These are phyloP conservation scores for Calyptommatus sinebrachiatus DNA, from an alignment of 2,113 vertebrate genomes.

Conservation along the genomic window DNA sequence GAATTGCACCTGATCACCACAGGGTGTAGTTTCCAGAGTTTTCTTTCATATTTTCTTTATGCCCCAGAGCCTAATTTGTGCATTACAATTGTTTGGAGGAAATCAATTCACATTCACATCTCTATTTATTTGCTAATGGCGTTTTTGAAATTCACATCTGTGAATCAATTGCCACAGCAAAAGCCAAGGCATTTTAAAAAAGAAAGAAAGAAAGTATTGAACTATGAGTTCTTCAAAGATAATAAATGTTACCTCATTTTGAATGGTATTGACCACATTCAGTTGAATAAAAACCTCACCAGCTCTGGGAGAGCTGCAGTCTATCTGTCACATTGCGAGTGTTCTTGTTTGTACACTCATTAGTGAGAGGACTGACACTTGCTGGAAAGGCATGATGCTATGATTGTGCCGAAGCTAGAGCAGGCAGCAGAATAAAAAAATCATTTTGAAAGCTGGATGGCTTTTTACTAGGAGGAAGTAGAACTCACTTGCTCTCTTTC, in stretches of 20 bases:
- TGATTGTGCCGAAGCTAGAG: constrained; percentile 20
- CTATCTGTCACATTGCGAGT: constrained; percentile 31
- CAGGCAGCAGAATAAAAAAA: constrained; percentile 40
- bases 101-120: constrained; percentile 19
- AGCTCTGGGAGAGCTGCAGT: constrained; percentile 36
- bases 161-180: constrained; percentile 23
- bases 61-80: not conserved
- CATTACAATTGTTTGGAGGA: constrained; percentile 27
- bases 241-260: constrained; percentile 33
- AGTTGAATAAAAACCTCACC: constrained; percentile 22
- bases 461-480: constrained; percentile 45
- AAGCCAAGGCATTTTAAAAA: constrained; percentile 33
- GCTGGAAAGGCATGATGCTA: constrained; percentile 17
- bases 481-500: constrained; percentile 11
- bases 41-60: not conserved
- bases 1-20: not conserved
- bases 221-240: constrained; percentile 32
- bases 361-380: constrained; percentile 39
- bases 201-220: constrained; percentile 28
- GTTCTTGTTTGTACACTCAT: constrained; percentile 34
- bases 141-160: constrained; percentile 26
- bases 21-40: not conserved
- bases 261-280: constrained; percentile 12
- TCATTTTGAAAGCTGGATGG: constrained; percentile 39
- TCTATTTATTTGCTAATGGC: not conserved